Evolutionary conservation across 2,113 vertebrate genomes (phyloP), one percentile per base, ranked within the genome.

Genomic region (Halichoeres trimaculatus): DNA sequence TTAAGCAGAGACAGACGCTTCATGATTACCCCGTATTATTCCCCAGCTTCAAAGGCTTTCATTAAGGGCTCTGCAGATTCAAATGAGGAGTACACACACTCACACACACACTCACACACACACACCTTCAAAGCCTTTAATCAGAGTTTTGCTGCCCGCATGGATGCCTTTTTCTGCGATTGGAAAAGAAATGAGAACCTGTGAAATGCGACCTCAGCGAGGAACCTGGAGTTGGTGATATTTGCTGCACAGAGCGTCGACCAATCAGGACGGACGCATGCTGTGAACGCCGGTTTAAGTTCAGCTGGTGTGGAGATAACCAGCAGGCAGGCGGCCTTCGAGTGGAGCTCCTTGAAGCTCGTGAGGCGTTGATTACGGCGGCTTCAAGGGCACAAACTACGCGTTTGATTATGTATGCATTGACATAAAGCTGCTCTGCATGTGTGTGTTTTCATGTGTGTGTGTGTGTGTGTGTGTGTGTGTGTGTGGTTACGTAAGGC

Each of bases 401-500:
- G 68, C 11, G 30, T 60, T 24, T 0, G 14, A 35, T 61, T 54
- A 48, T 4, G 13, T 13, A 69, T 69, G 45, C 16, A 51, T 38
- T 47, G 16, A 58, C 58, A 70, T 24, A 26, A 58, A 19, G 59
- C 45, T 8, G 48, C 40, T 12, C 38, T 76, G 59, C 23, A 40
- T 53, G 6, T 59, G 20, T 75, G 69, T 69, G 71, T 30, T 3
- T 30, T 3, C 6, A 6, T 30, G 30, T 30, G 69, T 69, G 71
- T 30, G 30, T 30, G 30, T 30, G 30, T 30, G 30, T 30, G 30
- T 30, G 30, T 30, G 30, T 30, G 30, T 30, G 30, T 51, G 26
- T 57, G 24, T n/a, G 56, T 50, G 54, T 52, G 10, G 7, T 89
- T 79, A 81, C 57, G 50, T 60, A 80, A 81, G 74, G 48, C 9